Evolutionary conservation across 2,797 vertebrate species (phyloP), one percentile per base, ranked within the genome.

Genomic region (Coracias cyanogaster): DNA sequence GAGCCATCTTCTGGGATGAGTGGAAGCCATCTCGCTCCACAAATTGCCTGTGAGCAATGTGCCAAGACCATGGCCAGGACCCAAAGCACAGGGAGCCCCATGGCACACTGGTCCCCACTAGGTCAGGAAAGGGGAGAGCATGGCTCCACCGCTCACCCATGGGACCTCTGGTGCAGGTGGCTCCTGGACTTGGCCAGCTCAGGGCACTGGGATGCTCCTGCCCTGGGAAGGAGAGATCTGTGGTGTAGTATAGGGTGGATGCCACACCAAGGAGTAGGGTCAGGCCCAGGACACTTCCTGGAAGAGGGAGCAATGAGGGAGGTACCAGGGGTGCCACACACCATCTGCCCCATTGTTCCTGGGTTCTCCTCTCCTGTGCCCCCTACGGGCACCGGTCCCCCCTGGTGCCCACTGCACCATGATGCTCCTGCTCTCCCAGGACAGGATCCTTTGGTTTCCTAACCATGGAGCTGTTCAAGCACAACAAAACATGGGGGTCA

Each of bases 321-420:
- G 45, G 29, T 74, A n/a, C 7, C 29, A 46, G 7, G 77, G 31
- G 25, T 61, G 78, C 25, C 82, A 69, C 45, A 37, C 1, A 6
- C 5, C 10, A 35, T 70, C 52, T 90, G 58, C n/a, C 62, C 51
- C 15, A 2, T n/a, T 72, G 28, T 28, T 70, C 16, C 43, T 73
- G 70, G 20, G 3, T 72, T 6, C n/a, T 24, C 17, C 12, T 86
- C 31, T 90, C 43, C 35, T 51, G 24, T 58, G 70, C 43, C 41
- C 20, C 21, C 37, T 0, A 0, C 17, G 24, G 46, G 26, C 54
- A 81, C 15, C 3, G 12, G n/a, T 51, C 15, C 26, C 33, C 39
- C 61, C 37, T 49, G 45, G 11, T 52, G 51, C 55, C n/a, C 35
- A 18, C 28, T 62, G 51, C 28, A 51, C 60, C 3, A 0, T n/a